These are phyloP conservation scores for Pseudanteris insignis DNA, from an alignment of 2,888 invertebrate species.

Conservation along the genomic window DNA sequence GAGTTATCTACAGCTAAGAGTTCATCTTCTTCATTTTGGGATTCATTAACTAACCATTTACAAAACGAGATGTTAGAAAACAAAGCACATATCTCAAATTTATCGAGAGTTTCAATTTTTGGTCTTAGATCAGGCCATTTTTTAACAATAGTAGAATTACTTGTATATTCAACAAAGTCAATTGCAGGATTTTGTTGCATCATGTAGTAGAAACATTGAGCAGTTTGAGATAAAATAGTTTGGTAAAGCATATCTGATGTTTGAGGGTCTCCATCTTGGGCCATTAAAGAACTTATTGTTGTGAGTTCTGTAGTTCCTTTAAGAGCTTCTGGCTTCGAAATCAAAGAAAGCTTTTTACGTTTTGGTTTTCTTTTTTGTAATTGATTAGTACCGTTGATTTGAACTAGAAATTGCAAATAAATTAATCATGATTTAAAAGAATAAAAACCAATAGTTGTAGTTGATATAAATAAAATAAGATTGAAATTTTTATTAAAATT, in stretches of 20 bases:
- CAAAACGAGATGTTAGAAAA: conserved; percentile 60
- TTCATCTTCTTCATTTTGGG: conserved; percentile 2
- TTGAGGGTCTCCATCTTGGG: conserved; percentile 51
- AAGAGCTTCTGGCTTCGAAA: conserved; percentile 46
- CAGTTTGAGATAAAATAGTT: conserved; percentile 51
- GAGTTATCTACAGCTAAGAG: conserved; percentile 2
- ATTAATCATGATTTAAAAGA: too few species aligned
- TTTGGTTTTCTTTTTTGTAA: conserved; percentile 46
- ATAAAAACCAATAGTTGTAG: too few species aligned
- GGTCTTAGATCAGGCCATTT: conserved; percentile 72
- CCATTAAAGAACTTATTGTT: conserved; percentile 46
- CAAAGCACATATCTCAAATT: not conserved
- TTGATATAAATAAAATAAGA: too few species aligned
- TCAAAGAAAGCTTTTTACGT: conserved; percentile 39
- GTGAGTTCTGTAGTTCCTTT: conserved; percentile 45
- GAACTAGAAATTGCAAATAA: too few species aligned
- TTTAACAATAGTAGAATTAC: conserved; percentile 16
- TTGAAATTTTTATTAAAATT: too few species aligned
- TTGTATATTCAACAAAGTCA: not conserved
- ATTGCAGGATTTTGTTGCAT: conserved; percentile 44
- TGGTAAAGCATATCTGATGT: conserved; percentile 55
- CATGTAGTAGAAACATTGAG: conserved; percentile 44
- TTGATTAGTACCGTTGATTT: too few species aligned
- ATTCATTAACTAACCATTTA: conserved; percentile 71
- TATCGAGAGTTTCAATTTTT: conserved; percentile 66